These are phyloP conservation scores for Notospermus geniculatus DNA, from an alignment of 1,140 invertebrate species.

Conservation along the genomic window DNA sequence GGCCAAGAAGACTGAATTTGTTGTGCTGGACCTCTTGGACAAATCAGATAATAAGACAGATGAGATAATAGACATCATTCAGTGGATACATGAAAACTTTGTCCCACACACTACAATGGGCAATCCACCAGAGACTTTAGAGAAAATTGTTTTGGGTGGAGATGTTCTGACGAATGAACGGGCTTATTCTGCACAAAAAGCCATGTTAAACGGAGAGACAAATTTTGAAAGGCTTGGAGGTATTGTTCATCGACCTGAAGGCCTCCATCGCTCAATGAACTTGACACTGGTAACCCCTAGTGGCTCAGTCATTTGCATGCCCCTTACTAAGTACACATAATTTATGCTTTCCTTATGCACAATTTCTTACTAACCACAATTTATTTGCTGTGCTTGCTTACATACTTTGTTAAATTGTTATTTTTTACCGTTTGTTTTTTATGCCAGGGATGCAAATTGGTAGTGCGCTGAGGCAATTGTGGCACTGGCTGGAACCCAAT, in stretches of 20 bases:
- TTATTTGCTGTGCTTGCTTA: too few relatives aligned
- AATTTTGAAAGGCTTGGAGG: constrained; percentile 18
- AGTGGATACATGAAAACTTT: constrained; percentile 19
- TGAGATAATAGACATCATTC: constrained; percentile 23
- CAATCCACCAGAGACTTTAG: constrained; percentile 6
- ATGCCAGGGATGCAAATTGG: too few relatives aligned
- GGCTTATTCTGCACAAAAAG: constrained; percentile 24
- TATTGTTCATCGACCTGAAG: constrained; percentile 22
- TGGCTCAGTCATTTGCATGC: too few relatives aligned
- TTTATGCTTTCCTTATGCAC: too few relatives aligned
- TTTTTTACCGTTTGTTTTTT: too few relatives aligned
- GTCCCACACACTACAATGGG: too few relatives aligned
- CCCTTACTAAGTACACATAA: too few relatives aligned
- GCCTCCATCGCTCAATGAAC: constrained; percentile 27
- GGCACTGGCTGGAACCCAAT: too few relatives aligned
- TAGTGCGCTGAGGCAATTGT: too few relatives aligned
- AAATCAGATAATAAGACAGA: constrained; percentile 26
- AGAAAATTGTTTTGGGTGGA: constrained; percentile 23
- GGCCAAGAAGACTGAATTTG: constrained; percentile 19
- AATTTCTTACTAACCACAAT: too few relatives aligned
- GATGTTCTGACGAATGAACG: constrained; percentile 26
- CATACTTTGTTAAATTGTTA: too few relatives aligned
- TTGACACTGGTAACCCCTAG: too few relatives aligned
- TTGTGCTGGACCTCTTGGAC: constrained; percentile 16
- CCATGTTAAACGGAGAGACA: constrained; percentile 19